Conservation (phyloP, 1,140 invertebrate genomes). For the Orius insidiosus region DNA sequence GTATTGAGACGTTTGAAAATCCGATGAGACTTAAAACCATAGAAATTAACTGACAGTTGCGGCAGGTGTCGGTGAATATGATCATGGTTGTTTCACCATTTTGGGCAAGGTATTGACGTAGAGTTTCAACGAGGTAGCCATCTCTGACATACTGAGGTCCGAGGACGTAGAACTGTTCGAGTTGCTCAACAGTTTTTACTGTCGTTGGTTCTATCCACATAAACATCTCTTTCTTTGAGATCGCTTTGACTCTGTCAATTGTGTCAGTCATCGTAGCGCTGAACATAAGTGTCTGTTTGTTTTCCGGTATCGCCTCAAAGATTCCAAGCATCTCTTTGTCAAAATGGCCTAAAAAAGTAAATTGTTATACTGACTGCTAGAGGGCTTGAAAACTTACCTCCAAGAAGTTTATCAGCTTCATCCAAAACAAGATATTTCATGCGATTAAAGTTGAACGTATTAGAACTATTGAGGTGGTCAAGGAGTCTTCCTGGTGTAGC, state of each 20-base stretch:
- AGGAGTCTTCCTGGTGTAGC: constrained; percentile 73
- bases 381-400: too few relatives aligned
- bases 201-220: constrained; percentile 46
- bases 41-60: constrained; percentile 67
- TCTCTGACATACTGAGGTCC: constrained; percentile 81
- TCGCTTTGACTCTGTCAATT: constrained; percentile 44
- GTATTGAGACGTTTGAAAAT: constrained; percentile 70
- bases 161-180: constrained; percentile 80
- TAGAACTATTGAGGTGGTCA: constrained; percentile 71
- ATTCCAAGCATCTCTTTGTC: constrained; percentile 69
- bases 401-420: constrained; percentile 79
- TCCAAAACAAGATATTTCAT: constrained; percentile 79
- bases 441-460: constrained; percentile 62
- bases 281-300: constrained; percentile 75
- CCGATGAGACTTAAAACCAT: constrained; percentile 74
- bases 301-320: constrained; percentile 57
- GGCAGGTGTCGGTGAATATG: constrained; percentile 88
- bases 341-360: constrained; percentile 37
- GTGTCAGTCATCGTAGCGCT: constrained; percentile 92
- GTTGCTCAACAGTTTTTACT: constrained; percentile 63
- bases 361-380: too few relatives aligned
- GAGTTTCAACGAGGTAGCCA: constrained; percentile 78
- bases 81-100: constrained; percentile 67
- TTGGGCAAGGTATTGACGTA: constrained; percentile 56
- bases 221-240: constrained; percentile 28